phyloP scores from a whole-genome alignment of 2,797 vertebrate species.

The Clarias platycephalus region DNA sequence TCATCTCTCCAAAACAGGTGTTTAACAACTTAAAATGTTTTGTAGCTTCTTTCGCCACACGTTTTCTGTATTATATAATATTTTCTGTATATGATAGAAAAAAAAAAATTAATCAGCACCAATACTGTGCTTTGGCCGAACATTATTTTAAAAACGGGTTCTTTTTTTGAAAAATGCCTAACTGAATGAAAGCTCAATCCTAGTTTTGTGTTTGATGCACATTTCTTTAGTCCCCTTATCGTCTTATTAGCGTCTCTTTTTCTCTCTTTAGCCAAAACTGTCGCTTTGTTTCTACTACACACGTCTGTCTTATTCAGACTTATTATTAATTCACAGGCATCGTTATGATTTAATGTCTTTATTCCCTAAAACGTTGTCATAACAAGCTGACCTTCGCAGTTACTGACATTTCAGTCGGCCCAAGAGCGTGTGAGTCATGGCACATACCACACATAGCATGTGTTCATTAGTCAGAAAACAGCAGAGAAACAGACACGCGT shows the following conservation, averaged over 20 bases:
- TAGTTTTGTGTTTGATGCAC: background rate
- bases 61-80: too few relatives aligned
- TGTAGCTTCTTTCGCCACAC: too few relatives aligned
- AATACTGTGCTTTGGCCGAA: too few relatives aligned
- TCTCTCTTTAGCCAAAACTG: background rate
- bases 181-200: background rate
- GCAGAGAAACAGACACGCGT: background rate
- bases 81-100: too few relatives aligned
- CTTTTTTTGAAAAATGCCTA: too few relatives aligned
- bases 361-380: slow-evolving; percentile 16
- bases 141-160: too few relatives aligned
- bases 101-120: too few relatives aligned
- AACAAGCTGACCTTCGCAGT: slow-evolving; percentile 15
- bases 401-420: slow-evolving; percentile 13
- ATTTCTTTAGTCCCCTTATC: background rate
- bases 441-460: slow-evolving; percentile 38
- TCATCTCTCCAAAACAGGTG: too few relatives aligned
- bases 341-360: background rate
- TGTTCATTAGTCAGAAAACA: slow-evolving; percentile 18
- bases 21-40: too few relatives aligned
- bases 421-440: slow-evolving; percentile 18
- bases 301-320: background rate
- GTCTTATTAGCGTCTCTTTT: background rate
- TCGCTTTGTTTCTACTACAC: background rate
- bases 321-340: background rate